Conservation (phyloP, 2,888 invertebrate genomes). For the Rhimphoctona megacephalus region DNA sequence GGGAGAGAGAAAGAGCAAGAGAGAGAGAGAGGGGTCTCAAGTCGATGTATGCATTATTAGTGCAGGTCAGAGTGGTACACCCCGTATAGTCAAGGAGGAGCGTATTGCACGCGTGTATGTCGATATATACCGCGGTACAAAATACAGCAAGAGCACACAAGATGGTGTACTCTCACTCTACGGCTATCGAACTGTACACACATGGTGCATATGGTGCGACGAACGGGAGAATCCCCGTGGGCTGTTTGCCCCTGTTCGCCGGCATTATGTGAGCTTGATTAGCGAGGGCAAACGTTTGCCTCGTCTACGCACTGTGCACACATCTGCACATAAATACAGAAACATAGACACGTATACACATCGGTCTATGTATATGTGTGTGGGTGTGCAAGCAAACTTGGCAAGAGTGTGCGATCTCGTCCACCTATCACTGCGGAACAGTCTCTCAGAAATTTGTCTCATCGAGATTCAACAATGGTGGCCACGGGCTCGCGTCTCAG, state of each 20-base stretch:
- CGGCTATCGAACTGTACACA: constrained; percentile 66
- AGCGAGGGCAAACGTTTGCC: constrained; percentile 84
- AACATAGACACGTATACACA: constrained; percentile 45
- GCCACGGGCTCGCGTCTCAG: constrained; percentile 17
- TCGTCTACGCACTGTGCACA: constrained; percentile 72
- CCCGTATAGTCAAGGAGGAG: constrained; percentile 17
- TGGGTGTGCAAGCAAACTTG: constrained; percentile 19
- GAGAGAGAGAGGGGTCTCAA: constrained; percentile 8
- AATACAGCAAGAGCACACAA: constrained; percentile 52
- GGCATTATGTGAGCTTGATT: constrained; percentile 84
- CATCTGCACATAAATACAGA: constrained; percentile 54
- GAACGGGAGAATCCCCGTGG: constrained; percentile 76
- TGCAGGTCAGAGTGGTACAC: constrained; percentile 30
- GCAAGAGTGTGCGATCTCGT: constrained; percentile 40
- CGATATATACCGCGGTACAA: constrained; percentile 35
- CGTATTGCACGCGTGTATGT: constrained; percentile 47
- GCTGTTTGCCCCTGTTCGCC: constrained; percentile 81
- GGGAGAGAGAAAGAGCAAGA: background rate
- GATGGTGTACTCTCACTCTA: constrained; percentile 49
- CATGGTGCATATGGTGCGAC: constrained; percentile 78
- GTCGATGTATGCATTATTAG: constrained; percentile 57
- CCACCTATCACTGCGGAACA: constrained; percentile 5
- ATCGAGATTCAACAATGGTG: constrained; percentile 34
- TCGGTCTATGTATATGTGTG: background rate
- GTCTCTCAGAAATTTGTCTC: constrained; percentile 51